phyloP scores from a whole-genome alignment of 2,113 vertebrate genomes.

The Takifugu flavidus region DNA sequence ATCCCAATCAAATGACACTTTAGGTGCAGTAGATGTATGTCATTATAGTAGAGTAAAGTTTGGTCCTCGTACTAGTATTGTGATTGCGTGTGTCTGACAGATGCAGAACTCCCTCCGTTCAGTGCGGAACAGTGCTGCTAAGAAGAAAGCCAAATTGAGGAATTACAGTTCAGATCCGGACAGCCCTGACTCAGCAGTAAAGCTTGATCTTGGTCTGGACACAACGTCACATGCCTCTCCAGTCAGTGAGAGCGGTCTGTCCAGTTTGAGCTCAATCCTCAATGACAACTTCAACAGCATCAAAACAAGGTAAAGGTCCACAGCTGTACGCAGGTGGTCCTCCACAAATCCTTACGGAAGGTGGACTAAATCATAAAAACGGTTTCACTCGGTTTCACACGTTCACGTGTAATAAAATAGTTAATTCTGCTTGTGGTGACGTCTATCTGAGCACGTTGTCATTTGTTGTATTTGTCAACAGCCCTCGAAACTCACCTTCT shows the following conservation, averaged over 20 bases:
- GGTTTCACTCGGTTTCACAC: not conserved
- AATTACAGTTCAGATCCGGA: slow-evolving; percentile 76
- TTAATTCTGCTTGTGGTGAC: slow-evolving; percentile 3
- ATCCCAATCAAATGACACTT: no score
- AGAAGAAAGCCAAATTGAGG: slow-evolving; percentile 86
- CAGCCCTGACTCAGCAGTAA: slow-evolving; percentile 81
- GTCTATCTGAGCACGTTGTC: slow-evolving; percentile 11
- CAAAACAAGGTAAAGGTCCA: slow-evolving; percentile 59
- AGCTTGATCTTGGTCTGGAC: slow-evolving; percentile 70
- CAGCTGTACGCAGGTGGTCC: not conserved
- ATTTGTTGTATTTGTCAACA: slow-evolving; percentile 55
- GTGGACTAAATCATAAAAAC: not conserved
- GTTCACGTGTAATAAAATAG: not conserved
- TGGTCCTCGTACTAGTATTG: not conserved
- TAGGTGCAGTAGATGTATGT: no score
- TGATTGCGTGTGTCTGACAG: slow-evolving; percentile 58
- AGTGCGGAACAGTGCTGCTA: slow-evolving; percentile 86
- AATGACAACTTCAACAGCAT: slow-evolving; percentile 64
- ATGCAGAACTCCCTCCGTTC: slow-evolving; percentile 88
- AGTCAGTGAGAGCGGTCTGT: slow-evolving; percentile 81
- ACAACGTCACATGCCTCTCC: slow-evolving; percentile 73
- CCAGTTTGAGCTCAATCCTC: slow-evolving; percentile 76
- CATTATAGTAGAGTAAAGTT: no score
- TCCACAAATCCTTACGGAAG: not conserved
- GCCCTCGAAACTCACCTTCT: slow-evolving; percentile 77